phyloP scores from a whole-genome alignment of 1,140 invertebrate genomes.

The Pogonognathellus flavescens region DNA sequence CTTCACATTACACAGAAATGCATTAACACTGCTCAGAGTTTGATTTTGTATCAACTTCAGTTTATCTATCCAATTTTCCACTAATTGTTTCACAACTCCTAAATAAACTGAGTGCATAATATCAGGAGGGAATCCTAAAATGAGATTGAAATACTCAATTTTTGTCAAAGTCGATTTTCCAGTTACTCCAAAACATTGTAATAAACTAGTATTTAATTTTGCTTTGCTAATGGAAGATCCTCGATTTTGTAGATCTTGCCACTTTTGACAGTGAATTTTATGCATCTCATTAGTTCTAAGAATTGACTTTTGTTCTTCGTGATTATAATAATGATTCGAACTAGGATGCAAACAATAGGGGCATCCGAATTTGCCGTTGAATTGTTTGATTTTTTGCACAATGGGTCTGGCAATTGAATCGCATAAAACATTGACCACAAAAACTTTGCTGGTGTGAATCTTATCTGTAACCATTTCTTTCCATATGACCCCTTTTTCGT shows the following conservation, averaged over 20 bases:
- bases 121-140: neutral
- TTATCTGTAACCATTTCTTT: neutral
- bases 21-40: neutral
- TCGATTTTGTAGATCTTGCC: too few species aligned
- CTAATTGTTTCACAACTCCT: neutral
- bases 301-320: too few species aligned
- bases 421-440: neutral
- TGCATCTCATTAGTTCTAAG: too few species aligned
- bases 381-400: conserved; percentile 6
- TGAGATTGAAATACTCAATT: neutral
- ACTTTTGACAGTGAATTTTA: too few species aligned
- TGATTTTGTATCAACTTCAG: neutral
- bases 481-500: neutral
- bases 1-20: neutral
- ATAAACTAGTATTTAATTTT: too few species aligned
- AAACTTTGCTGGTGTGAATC: neutral
- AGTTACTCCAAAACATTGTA: too few species aligned
- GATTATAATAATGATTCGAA: too few species aligned
- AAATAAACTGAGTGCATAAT: neutral
- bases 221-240: too few species aligned
- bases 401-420: conserved; percentile 26
- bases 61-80: neutral
- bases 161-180: neutral
- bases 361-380: conserved; percentile 21
- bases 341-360: too few species aligned